These are phyloP conservation scores for Cyphomyrus discorhynchus DNA, from an alignment of 2,113 vertebrate species.

Conservation along the genomic window DNA sequence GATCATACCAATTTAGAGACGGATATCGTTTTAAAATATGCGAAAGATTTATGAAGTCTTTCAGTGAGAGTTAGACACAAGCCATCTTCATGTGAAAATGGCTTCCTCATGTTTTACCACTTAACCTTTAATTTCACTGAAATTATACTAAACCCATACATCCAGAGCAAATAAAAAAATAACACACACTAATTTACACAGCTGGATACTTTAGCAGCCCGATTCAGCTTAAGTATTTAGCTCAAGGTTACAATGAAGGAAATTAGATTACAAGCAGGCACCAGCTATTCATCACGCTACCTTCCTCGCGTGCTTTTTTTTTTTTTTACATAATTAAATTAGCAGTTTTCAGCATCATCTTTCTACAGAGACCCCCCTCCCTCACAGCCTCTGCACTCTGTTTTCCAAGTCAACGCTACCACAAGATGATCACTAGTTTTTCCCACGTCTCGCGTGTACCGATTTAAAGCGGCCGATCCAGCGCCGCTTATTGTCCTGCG, in stretches of 20 bases:
- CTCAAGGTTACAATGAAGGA: background rate
- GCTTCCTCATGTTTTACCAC: background rate
- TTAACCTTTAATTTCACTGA: background rate
- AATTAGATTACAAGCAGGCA: background rate
- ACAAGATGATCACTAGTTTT: background rate
- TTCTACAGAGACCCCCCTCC: background rate
- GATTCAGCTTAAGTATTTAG: background rate
- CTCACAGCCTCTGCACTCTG: background rate
- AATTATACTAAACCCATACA: background rate
- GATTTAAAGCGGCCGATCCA: too few species aligned
- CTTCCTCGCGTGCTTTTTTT: background rate
- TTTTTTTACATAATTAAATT: constrained; percentile 7
- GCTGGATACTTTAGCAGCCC: background rate
- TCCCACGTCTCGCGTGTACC: background rate
- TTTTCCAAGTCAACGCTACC: background rate
- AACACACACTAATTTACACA: background rate
- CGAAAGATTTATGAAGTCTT: background rate
- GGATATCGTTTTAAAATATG: background rate
- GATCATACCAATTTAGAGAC: background rate
- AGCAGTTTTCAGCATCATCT: background rate
- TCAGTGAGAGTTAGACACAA: background rate
- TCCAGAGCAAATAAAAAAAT: background rate
- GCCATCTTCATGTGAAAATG: background rate
- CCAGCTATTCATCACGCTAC: background rate
- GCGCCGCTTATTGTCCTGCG: background rate